Conservation (phyloP, 2,113 vertebrate species). For the Macquaria australasica region DNA sequence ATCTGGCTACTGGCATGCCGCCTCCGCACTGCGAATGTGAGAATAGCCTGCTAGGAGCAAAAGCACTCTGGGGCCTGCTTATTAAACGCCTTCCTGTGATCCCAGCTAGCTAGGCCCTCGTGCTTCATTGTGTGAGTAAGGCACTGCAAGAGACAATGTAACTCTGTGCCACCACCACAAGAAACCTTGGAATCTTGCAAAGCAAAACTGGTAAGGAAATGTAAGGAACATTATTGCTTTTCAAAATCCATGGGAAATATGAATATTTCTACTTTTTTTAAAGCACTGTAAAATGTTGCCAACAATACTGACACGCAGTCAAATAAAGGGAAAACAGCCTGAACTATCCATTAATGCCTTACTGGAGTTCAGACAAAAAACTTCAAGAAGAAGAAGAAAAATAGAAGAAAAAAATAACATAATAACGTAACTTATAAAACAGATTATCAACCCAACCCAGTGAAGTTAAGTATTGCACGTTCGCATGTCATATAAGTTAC, state of each 20-base stretch:
- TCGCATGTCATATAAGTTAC: conserved; percentile 11
- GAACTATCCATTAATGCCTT: neutral
- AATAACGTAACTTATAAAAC: neutral
- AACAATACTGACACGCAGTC: neutral
- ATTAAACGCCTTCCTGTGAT: conserved; percentile 60
- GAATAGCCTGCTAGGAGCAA: conserved; percentile 53
- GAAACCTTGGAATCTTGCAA: neutral
- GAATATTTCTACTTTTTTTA: neutral
- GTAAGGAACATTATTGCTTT: conserved; percentile 5
- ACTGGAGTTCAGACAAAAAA: neutral
- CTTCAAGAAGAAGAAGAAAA: neutral
- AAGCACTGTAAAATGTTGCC: neutral
- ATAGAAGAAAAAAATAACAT: neutral
- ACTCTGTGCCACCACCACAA: neutral
- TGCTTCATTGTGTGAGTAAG: conserved; percentile 33
- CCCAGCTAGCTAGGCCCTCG: conserved; percentile 32
- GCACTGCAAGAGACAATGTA: conserved; percentile 4
- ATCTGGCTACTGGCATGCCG: conserved; percentile 55
- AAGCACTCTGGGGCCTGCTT: conserved; percentile 59
- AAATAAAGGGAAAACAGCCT: neutral
- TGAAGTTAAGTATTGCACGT: neutral
- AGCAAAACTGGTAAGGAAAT: conserved; percentile 7
- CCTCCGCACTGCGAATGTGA: conserved; percentile 59
- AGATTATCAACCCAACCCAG: neutral
- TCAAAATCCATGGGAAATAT: neutral